Base-by-base conservation (phyloP, 2,797 vertebrate species). In the Loris lydekkerianus region DNA sequence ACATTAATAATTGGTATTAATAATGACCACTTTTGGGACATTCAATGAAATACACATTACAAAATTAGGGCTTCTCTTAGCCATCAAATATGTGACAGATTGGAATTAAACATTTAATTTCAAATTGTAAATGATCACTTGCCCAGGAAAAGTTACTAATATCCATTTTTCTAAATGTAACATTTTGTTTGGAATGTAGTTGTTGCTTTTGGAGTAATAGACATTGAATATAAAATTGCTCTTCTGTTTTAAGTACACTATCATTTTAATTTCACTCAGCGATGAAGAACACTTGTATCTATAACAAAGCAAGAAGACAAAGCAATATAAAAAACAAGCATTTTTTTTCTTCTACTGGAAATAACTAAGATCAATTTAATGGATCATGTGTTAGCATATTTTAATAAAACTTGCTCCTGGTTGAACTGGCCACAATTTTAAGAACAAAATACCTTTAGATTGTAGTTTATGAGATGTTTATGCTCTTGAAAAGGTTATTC, bases 41-140 rank as follows among this genome's bases (percentile, higher is more conserved):
- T 93, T 63, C 23, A 65, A 3, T 76, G 87, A 93, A 80, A 78
- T 61, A 37, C 18, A 73, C 5, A 23, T 81, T 40, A 37, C 31
- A 31, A 70, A 61, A 87, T 75, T 58, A 40, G 5, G 20, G 34
- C 34, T 89, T 63, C 65, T 93, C 1, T 92, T 60, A 75, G 21
- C n/a, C 27, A 40, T 93, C 31, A 73, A 27, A 13, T 58, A 34
- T 86, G 29, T 85, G 61, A 70, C 73, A 92, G 60, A 46, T 25
- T 95, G 69, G 81, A 89, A 76, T 75, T 90, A 31, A 96, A 20
- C 29, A 90, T 82, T 92, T 94, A 77, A 18, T 89, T 96, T 93
- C 25, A 93, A 82, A 89, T 90, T 9, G 2, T 49, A 85, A 92
- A 90, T 93, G 67, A 63, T 53, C 15, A 25, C 5, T 75, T 96